Evolutionary conservation across 2,113 vertebrate species (phyloP).

Genomic region (Anoura caudifer): DNA sequence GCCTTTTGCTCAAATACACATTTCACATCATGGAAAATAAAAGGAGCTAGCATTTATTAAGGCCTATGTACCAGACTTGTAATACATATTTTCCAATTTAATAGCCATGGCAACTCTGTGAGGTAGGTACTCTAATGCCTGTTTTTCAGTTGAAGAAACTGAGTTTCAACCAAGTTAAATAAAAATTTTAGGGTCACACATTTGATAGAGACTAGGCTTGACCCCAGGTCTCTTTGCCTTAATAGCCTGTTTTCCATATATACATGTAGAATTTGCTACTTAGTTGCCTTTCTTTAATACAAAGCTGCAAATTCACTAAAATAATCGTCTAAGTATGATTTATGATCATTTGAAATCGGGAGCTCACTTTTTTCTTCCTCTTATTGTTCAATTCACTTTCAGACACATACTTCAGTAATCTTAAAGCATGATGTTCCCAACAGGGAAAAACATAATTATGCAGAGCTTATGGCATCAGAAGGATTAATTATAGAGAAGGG

Average conservation of each 20-base stretch:
- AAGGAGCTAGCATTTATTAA: background rate
- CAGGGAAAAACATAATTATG: slow-evolving; percentile 38
- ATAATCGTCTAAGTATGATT: background rate
- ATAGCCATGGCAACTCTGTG: background rate
- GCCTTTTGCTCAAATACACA: background rate
- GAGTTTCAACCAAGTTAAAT: background rate
- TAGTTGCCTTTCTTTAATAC: background rate
- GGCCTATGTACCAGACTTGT: background rate
- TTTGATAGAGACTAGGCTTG: background rate
- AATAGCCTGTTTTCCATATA: background rate
- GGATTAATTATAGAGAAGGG: slow-evolving; percentile 33
- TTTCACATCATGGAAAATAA: background rate
- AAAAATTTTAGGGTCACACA: background rate
- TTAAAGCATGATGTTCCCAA: background rate
- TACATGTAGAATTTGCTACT: background rate
- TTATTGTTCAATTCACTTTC: slow-evolving; percentile 26
- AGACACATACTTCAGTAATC: background rate
- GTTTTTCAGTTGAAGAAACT: background rate
- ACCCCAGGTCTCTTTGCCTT: background rate
- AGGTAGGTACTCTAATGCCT: background rate
- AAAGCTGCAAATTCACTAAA: background rate
- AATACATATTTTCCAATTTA: background rate
- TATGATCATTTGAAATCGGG: slow-evolving; percentile 3
- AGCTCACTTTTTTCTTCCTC: slow-evolving; percentile 12
- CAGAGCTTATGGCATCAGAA: slow-evolving; percentile 1